Percentiles rank a stretch among this genome's conserved stretches.
Evolutionary conservation across 2,888 invertebrate genomes (phyloP).

Genomic region (Drosophila atripex): DNA sequence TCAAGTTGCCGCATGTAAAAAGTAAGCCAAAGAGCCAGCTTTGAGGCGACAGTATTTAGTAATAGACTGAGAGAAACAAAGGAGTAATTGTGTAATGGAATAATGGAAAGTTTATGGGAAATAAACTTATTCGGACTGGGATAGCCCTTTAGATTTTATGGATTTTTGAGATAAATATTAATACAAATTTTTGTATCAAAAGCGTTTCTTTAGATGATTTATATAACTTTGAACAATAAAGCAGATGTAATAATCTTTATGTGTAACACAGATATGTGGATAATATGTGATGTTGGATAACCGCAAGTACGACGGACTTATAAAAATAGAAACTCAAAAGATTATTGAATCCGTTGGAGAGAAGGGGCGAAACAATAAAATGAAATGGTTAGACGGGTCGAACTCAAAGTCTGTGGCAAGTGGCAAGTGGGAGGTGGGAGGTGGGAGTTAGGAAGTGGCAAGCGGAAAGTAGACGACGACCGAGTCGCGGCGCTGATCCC

Average conservation of each 20-base stretch:
- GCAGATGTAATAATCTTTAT: background rate
- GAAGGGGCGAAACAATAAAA: constrained; percentile 15
- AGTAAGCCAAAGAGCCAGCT: constrained; percentile 38
- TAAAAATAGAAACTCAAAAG: constrained; percentile 34
- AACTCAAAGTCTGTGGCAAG: constrained; percentile 13
- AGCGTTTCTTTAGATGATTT: background rate
- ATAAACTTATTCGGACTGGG: no score
- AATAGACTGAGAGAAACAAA: background rate
- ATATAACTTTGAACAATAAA: background rate
- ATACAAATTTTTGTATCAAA: background rate
- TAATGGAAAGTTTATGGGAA: background rate
- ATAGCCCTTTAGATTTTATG: no score
- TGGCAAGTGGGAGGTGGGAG: constrained; percentile 25
- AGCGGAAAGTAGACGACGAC: background rate
- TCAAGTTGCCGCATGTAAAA: constrained; percentile 71
- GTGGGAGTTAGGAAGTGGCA: background rate
- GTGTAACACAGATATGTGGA: constrained; percentile 6
- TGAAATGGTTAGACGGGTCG: constrained; percentile 37
- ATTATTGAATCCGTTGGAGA: constrained; percentile 26
- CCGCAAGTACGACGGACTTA: constrained; percentile 33
- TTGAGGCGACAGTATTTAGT: constrained; percentile 20
- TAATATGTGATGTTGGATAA: constrained; percentile 19
- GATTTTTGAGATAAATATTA: background rate
- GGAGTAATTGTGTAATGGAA: background rate
- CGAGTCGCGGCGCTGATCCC: constrained; percentile 42